Base-by-base conservation (phyloP, 2,113 vertebrate species). In the Ivindomyrus marchei region DNA sequence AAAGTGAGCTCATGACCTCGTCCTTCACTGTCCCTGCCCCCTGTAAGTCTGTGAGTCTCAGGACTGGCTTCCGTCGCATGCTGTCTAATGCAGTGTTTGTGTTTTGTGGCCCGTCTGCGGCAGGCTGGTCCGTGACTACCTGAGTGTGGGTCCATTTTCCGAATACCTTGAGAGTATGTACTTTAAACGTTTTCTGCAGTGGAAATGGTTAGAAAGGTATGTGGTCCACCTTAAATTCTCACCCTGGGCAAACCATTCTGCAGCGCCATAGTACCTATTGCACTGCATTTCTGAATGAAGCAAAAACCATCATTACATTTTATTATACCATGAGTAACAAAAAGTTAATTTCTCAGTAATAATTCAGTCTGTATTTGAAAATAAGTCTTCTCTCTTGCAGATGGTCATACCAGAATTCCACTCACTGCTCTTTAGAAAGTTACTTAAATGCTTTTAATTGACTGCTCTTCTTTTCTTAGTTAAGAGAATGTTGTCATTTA, bases 121-220 rank as follows among this genome's bases (percentile, higher is more conserved):
- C 94, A 99, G 98, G 93, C 93, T 98, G 93, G 97, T 99, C 94
- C 98, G 99, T 0, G 98, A 98, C 93, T 99, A 97, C 95, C 96
- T 99, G 94, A 98, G 97, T 0, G 91, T 97, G 95, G 97, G 97
- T 90, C 98, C 98, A 85, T 99, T 99, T 91, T 97, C 97, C 0
- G 98, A 99, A 96, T 99, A 98, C 96, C 97, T 99, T 93, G 98
- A 99, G 95, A 99, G 98, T 93, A 95, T 98, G 96, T 98, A 96
- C 96, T 99, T 97, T 96, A 99, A 96, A 94, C 96, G 98, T 92
- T 99, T 99, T 94, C 97, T 99, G 53, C 98, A 99, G 94, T 99
- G 98, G 98, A 99, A 99, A 92, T 99, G 97, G 96, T 94, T 99
- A 91, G 98, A 99, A 96, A 97, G 98, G 98, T 99, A 95, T 92